Percentiles rank a stretch among this genome's conserved stretches.
Conservation (phyloP, 2,113 vertebrate genomes). For the Planiliza haematocheilus region DNA sequence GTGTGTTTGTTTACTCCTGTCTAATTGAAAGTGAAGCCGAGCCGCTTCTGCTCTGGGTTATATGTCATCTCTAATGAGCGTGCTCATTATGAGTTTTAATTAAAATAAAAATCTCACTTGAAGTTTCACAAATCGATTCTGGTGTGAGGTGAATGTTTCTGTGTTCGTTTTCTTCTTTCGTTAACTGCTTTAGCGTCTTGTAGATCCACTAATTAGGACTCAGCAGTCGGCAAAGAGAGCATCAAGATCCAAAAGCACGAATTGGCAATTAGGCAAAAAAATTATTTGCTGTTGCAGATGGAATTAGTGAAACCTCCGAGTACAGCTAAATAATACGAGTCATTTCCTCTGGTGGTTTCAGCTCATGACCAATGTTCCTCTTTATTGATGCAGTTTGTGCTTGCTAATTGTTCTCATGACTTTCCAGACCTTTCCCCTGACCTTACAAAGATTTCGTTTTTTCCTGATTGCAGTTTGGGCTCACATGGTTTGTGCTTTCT, state of each 20-base stretch:
- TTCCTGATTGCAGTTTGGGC: background rate
- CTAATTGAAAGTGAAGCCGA: too few species aligned
- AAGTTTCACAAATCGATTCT: background rate
- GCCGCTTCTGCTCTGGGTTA: too few species aligned
- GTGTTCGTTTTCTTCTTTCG: too few species aligned
- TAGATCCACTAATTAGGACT: too few species aligned
- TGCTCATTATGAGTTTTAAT: background rate
- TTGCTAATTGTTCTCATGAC: background rate
- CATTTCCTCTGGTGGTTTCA: constrained; percentile 8
- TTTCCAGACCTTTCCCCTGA: constrained; percentile 1
- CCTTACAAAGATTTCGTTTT: background rate
- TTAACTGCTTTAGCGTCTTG: too few species aligned
- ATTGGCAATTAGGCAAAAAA: background rate
- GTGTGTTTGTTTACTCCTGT: too few species aligned
- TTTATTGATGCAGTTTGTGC: constrained; percentile 1
- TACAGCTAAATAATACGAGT: background rate
- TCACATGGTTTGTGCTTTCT: constrained; percentile 23
- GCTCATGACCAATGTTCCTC: constrained; percentile 44
- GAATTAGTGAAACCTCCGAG: background rate
- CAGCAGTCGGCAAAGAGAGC: background rate
- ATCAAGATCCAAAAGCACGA: too few species aligned
- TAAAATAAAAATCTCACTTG: background rate
- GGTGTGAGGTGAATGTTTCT: background rate
- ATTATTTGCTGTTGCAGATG: background rate
- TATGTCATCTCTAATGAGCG: background rate